These are phyloP conservation scores for Drosophila orena DNA, from an alignment of 1,140 invertebrate species.

Conservation along the genomic window DNA sequence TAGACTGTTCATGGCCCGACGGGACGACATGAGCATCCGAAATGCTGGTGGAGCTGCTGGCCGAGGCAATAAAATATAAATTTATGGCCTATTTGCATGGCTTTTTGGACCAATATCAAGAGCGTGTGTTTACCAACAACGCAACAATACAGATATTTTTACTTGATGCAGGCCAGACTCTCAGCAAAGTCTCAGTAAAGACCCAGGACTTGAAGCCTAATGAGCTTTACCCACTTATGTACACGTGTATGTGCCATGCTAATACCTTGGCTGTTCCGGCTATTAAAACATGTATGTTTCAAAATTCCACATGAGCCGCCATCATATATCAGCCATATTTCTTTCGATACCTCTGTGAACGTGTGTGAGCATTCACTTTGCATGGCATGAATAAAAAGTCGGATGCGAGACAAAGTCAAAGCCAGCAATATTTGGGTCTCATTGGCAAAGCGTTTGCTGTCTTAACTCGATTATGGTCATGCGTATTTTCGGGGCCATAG, in stretches of 20 bases:
- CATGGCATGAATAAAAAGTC: not conserved
- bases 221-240: conserved; percentile 58
- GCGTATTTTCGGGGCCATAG: conserved; percentile 35
- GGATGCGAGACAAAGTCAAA: conserved; percentile 5
- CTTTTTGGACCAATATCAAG: conserved; percentile 54
- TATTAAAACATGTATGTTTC: conserved; percentile 21
- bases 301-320: conserved; percentile 35
- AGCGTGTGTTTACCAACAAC: conserved; percentile 25
- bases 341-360: conserved; percentile 1
- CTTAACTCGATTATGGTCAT: conserved; percentile 44
- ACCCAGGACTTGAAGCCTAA: conserved; percentile 61
- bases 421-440: conserved; percentile 20
- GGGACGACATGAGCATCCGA: conserved; percentile 2
- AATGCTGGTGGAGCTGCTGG: conserved; percentile 34
- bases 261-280: conserved; percentile 15
- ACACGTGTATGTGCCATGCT: conserved; percentile 27
- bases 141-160: conserved; percentile 50
- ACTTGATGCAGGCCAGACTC: not conserved
- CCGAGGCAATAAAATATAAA: conserved; percentile 74
- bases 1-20: conserved; percentile 1
- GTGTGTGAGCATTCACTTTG: not conserved
- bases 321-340: conserved; percentile 1
- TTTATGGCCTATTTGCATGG: conserved; percentile 80
- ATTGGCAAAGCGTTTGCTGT: conserved; percentile 51
- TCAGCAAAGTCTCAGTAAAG: conserved; percentile 54